Evolutionary conservation across 2,888 invertebrate genomes (phyloP).

Genomic region (Liopterus haemorrhoidalis): DNA sequence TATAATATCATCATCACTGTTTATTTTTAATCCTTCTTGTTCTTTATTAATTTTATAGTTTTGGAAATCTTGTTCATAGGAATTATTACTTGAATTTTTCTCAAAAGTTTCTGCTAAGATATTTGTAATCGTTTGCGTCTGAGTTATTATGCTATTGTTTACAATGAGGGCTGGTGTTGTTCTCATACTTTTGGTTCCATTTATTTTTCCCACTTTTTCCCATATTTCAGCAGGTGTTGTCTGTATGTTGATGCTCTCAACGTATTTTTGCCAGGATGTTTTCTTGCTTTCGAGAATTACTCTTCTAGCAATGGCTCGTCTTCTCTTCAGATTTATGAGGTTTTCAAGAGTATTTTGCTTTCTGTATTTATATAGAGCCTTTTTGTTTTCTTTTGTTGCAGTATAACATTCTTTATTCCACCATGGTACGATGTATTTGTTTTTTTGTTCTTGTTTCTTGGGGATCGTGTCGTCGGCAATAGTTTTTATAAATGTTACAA

Average conservation of each 20-base stretch:
- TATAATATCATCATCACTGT: not conserved
- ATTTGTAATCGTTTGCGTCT: not conserved
- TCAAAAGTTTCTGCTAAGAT: constrained; percentile 1
- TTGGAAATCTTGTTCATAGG: not conserved
- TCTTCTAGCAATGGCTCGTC: constrained; percentile 17
- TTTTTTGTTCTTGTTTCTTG: not conserved
- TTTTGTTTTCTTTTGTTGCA: constrained; percentile 19
- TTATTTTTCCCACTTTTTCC: constrained; percentile 18
- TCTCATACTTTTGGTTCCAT: not conserved
- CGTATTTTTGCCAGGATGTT: constrained; percentile 20
- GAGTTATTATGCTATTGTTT: constrained; percentile 1
- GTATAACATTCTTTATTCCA: constrained; percentile 23
- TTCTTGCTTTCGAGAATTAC: constrained; percentile 19
- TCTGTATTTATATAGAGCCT: constrained; percentile 22
- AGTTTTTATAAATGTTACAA: too few relatives aligned
- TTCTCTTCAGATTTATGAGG: constrained; percentile 23
- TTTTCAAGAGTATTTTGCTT: constrained; percentile 16
- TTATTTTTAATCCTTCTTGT: constrained; percentile 1
- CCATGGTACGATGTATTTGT: constrained; percentile 22
- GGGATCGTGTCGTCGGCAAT: too few relatives aligned
- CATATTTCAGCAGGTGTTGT: constrained; percentile 20
- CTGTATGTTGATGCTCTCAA: constrained; percentile 12
- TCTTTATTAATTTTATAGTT: constrained; percentile 3
- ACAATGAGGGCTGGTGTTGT: not conserved
- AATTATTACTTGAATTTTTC: not conserved